These are phyloP conservation scores for Acrocephalus arundinaceus DNA, from an alignment of 2,113 vertebrate genomes.

Conservation along the genomic window DNA sequence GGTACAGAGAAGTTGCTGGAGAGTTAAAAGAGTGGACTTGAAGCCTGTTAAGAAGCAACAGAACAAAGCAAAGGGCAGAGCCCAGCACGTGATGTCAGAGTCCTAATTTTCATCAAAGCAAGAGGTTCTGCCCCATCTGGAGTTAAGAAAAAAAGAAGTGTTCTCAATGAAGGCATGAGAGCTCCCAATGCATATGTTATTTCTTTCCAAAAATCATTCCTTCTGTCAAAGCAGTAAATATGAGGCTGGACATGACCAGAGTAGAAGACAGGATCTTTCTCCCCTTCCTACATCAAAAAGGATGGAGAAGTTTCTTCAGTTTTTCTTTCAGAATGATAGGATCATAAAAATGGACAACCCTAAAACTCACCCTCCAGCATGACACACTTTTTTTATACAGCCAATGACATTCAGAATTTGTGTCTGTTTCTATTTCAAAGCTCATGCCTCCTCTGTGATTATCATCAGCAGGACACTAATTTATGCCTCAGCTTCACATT, in stretches of 20 bases:
- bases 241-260: neutral
- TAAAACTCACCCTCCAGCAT: neutral
- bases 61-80: neutral
- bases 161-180: neutral
- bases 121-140: neutral
- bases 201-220: neutral
- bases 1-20: neutral
- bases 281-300: neutral
- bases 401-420: neutral
- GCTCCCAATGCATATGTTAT: neutral
- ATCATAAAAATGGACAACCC: neutral
- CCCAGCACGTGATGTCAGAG: fast-evolving
- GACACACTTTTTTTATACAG: neutral
- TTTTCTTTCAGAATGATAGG: neutral
- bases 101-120: neutral
- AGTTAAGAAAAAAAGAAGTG: neutral
- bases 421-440: neutral
- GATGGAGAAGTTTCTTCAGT: neutral
- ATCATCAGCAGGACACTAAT: neutral
- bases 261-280: neutral
- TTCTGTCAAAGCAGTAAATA: neutral
- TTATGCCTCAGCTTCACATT: neutral
- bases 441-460: neutral
- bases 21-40: neutral
- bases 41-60: neutral